Percentiles rank a stretch among this genome's conserved stretches.
Evolutionary conservation across 2,888 invertebrate species (phyloP).

Genomic region (Drosophila recens): DNA sequence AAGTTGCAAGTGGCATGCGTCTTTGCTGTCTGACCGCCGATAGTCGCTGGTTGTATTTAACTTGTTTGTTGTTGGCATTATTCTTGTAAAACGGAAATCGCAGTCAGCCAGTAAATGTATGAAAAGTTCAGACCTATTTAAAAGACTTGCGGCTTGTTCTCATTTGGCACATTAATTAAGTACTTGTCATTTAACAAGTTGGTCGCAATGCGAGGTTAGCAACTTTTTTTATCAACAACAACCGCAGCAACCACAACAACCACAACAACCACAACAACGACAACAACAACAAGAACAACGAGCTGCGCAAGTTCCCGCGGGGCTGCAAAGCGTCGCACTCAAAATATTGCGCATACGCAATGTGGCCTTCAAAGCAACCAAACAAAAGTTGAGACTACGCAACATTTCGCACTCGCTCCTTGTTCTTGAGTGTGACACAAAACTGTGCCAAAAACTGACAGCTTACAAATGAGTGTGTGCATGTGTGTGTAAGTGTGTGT

Average conservation of each 20-base stretch:
- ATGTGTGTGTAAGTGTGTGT: neutral
- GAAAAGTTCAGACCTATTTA: constrained; percentile 36
- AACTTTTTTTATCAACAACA: constrained; percentile 12
- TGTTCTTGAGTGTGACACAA: constrained; percentile 38
- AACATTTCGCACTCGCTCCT: constrained; percentile 40
- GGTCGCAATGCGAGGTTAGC: constrained; percentile 29
- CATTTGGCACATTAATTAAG: constrained; percentile 66
- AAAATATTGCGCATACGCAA: constrained; percentile 63
- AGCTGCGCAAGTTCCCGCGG: constrained; percentile 13
- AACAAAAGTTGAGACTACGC: constrained; percentile 37
- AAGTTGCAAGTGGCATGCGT: constrained; percentile 77
- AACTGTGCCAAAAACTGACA: constrained; percentile 55
- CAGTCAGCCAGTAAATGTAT: constrained; percentile 21
- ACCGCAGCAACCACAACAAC: neutral
- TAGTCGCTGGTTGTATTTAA: constrained; percentile 16
- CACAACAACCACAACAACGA: neutral
- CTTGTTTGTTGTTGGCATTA: constrained; percentile 5
- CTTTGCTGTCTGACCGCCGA: constrained; percentile 51
- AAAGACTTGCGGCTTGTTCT: constrained; percentile 32
- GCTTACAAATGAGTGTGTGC: constrained; percentile 12
- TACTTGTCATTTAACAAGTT: constrained; percentile 53
- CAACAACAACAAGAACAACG: constrained; percentile 4
- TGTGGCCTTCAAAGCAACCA: constrained; percentile 40
- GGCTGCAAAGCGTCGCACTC: constrained; percentile 4
- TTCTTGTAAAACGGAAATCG: constrained; percentile 31